A percentile compares a stretch with the other conserved stretches of the same genome.
Conservation (phyloP, 2,888 invertebrate genomes). For the Napeogenes sylphis region DNA sequence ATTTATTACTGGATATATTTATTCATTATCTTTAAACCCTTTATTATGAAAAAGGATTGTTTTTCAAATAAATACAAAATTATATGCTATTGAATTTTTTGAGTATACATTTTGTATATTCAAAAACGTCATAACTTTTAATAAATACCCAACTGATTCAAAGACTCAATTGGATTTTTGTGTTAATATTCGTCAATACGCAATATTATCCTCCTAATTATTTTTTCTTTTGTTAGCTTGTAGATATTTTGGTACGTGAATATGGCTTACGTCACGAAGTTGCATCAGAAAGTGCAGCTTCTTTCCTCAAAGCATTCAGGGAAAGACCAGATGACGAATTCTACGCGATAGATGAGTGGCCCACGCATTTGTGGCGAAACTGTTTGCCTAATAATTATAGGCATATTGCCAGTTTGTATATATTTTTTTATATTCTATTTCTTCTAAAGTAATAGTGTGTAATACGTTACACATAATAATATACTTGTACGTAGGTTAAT, state of each 20-base stretch:
- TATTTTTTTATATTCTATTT: constrained; percentile 7
- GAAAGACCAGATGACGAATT: constrained; percentile 88
- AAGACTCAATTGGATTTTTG: no score
- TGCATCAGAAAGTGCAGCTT: constrained; percentile 81
- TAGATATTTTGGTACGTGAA: constrained; percentile 75
- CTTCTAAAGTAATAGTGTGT: neutral
- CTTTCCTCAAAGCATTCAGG: constrained; percentile 86
- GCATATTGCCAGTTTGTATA: constrained; percentile 80
- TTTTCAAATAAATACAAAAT: no score
- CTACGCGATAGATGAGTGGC: constrained; percentile 86
- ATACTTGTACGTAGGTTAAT: neutral
- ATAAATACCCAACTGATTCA: no score
- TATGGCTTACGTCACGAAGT: constrained; percentile 81
- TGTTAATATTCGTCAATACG: no score
- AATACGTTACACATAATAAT: neutral
- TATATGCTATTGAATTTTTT: no score
- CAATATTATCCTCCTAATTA: no score
- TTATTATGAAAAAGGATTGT: no score
- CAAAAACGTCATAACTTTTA: no score
- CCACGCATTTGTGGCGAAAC: constrained; percentile 86
- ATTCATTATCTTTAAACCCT: no score
- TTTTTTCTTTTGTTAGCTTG: constrained; percentile 50
- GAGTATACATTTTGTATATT: no score
- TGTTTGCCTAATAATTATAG: constrained; percentile 85
- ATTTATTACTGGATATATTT: neutral